Evolutionary conservation across 1,140 invertebrate genomes (phyloP).

Genomic region (Trichoplusia ni): DNA sequence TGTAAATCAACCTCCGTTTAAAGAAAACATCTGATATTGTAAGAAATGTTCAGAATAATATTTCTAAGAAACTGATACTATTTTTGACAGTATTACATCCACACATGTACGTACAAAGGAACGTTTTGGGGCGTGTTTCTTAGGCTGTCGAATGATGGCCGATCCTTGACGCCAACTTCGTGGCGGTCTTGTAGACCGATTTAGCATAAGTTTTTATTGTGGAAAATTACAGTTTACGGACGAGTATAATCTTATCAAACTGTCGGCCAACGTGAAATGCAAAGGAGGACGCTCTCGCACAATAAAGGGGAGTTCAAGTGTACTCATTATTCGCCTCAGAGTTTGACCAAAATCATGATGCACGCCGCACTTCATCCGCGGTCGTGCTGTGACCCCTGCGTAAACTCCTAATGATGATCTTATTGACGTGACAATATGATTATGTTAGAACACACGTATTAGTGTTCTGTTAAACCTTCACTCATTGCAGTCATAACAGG

Average conservation of each 20-base stretch:
- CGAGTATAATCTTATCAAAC: constrained; percentile 56
- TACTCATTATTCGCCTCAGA: constrained; percentile 47
- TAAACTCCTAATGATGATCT: constrained; percentile 51
- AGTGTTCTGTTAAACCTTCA: not conserved
- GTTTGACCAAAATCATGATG: constrained; percentile 38
- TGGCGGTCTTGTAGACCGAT: constrained; percentile 59
- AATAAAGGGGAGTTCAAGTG: constrained; percentile 72
- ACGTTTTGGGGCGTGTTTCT: constrained; percentile 66
- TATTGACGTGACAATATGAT: constrained; percentile 51
- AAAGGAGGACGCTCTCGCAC: constrained; percentile 74
- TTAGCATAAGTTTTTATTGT: constrained; percentile 54
- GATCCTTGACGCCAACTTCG: constrained; percentile 69
- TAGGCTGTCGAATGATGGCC: constrained; percentile 64
- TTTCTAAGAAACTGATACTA: not conserved
- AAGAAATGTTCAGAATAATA: too few relatives aligned
- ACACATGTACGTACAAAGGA: constrained; percentile 42
- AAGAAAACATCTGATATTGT: too few relatives aligned
- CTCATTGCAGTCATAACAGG: not conserved
- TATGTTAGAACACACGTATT: constrained; percentile 12
- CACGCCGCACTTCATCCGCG: constrained; percentile 56
- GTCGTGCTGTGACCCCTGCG: constrained; percentile 53
- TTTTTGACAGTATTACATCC: too few relatives aligned
- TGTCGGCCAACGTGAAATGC: constrained; percentile 71
- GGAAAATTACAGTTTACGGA: constrained; percentile 49
- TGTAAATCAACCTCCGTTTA: too few relatives aligned